phyloP scores from a whole-genome alignment of 1,140 invertebrate genomes.

The Diprion similis region DNA sequence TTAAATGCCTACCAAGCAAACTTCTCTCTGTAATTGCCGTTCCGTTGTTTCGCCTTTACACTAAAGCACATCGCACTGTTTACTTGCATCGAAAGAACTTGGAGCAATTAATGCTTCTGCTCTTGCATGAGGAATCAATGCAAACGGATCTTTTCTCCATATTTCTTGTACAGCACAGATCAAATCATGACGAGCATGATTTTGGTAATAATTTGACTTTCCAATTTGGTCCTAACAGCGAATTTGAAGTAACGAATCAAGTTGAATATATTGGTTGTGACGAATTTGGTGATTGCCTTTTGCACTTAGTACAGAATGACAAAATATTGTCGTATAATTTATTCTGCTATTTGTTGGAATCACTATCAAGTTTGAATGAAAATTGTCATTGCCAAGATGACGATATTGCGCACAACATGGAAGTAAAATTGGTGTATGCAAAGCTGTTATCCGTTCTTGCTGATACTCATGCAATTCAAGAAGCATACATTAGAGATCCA shows the following conservation, averaged over 20 bases:
- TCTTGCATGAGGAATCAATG: slow-evolving; percentile 38
- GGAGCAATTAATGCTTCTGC: slow-evolving; percentile 45
- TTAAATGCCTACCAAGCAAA: slow-evolving; percentile 46
- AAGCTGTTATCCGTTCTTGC: slow-evolving; percentile 52
- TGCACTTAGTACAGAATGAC: slow-evolving; percentile 43
- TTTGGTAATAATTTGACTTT: slow-evolving; percentile 46
- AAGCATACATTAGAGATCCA: slow-evolving; percentile 50
- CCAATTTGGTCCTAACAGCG: slow-evolving; percentile 48
- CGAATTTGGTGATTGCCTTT: slow-evolving; percentile 42
- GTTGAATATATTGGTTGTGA: slow-evolving; percentile 35
- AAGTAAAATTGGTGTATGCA: slow-evolving; percentile 43
- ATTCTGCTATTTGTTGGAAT: slow-evolving; percentile 49
- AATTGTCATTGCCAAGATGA: neutral
- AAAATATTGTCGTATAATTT: slow-evolving; percentile 42
- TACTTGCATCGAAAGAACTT: slow-evolving; percentile 44
- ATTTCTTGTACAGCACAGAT: slow-evolving; percentile 42
- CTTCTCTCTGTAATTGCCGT: slow-evolving; percentile 41
- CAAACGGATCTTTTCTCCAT: slow-evolving; percentile 40
- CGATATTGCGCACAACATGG: slow-evolving; percentile 29
- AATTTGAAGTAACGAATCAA: slow-evolving; percentile 43
- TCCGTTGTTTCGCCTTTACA: slow-evolving; percentile 55
- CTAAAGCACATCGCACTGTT: slow-evolving; percentile 45
- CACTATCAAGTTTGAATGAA: slow-evolving; percentile 31
- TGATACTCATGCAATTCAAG: slow-evolving; percentile 46
- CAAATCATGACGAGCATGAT: slow-evolving; percentile 22